A percentile compares a stretch with the other conserved stretches of the same genome.
Evolutionary conservation across 1,140 invertebrate genomes (phyloP).

Genomic region (Chironomus striatipennis): DNA sequence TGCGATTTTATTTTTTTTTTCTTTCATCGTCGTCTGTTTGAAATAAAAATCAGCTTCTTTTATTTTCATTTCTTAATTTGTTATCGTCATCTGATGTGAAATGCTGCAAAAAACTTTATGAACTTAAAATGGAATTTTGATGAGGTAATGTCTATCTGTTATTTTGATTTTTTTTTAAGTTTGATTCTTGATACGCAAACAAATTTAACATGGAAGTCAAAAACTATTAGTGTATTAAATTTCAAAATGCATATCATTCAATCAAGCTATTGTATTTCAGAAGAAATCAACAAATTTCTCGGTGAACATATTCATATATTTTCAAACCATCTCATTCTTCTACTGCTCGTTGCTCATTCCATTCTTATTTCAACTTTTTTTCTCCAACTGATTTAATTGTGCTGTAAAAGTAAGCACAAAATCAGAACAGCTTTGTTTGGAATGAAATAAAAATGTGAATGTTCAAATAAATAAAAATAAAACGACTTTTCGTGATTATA

Average conservation of each 20-base stretch:
- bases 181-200: neutral
- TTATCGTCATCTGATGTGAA: neutral
- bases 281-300: neutral
- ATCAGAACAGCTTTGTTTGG: no score
- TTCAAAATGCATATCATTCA: neutral
- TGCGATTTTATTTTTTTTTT: neutral
- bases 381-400: neutral
- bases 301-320: neutral
- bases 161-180: neutral
- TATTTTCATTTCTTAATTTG: conserved; percentile 1
- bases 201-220: neutral
- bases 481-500: conserved; percentile 7
- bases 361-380: neutral
- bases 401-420: neutral
- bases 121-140: neutral
- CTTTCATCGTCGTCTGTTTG: neutral
- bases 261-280: neutral
- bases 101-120: neutral
- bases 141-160: neutral
- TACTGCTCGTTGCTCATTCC: neutral
- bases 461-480: conserved; percentile 6
- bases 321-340: neutral
- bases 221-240: neutral
- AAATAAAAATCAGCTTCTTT: no score
- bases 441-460: no score